Evolutionary conservation across 2,888 invertebrate species (phyloP), one percentile per base, ranked within the genome.

Genomic region (Erebia ligea): DNA sequence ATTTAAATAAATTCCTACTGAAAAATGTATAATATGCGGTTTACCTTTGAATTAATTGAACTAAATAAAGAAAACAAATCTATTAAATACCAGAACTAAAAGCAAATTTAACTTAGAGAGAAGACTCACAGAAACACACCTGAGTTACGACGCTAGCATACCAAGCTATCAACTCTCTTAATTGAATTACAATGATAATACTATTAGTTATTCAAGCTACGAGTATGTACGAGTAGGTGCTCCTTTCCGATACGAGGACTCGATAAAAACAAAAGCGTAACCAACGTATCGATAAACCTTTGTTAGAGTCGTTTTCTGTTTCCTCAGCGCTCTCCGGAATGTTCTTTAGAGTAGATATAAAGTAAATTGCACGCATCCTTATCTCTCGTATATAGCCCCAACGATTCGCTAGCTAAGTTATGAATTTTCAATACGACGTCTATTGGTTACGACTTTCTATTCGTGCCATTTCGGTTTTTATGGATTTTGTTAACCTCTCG

Each of bases 281-380:
- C 78, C 78, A 81, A 80, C 78, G 81, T 80, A 80, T 80, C 84
- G 82, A 84, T 85, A 85, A 86, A 83, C 82, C 84, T 84, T 85
- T 85, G 85, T 83, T 80, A 45, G 71, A 77, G 77, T 78, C 78
- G 80, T 82, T 82, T 34, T 78, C 76, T 80, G 76, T 80, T 80
- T 82, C 81, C 78, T 79, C 74, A 79, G 77, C 77, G 79, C 70
- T 69, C 71, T 67, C 42, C 59, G 48, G 71, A 72, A 73, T 76
- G 76, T 73, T 74, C 76, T 75, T 71, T 66, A 70, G 67, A 77
- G 69, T 45, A 50, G 77, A 81, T 80, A 82, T 85, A 82, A 85
- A 84, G 84, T 84, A 83, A 86, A 87, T 87, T 86, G 86, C 83
- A 81, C 83, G 82, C 85, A 83, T 82, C 84, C 84, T 85, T 87